Evolutionary conservation across 2,888 invertebrate species (phyloP).

Genomic region (Deilephila porcellus): DNA sequence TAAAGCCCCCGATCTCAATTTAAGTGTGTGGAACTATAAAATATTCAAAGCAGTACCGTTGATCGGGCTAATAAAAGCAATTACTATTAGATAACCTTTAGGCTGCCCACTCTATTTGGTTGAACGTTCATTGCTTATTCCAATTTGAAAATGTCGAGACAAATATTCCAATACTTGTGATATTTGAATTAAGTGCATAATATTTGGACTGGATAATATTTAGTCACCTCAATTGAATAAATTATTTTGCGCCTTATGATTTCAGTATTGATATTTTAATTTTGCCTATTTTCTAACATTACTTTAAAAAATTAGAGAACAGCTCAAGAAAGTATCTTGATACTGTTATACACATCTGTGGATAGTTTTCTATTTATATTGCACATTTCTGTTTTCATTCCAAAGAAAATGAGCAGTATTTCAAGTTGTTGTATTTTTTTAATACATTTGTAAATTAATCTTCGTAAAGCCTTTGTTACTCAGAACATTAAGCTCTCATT

Average conservation of each 20-base stretch:
- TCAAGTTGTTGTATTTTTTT: too few species aligned
- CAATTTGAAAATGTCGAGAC: slow-evolving; percentile 36
- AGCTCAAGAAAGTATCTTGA: too few species aligned
- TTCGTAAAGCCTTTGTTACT: too few species aligned
- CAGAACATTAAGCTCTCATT: too few species aligned
- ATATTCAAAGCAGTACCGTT: slow-evolving; percentile 60
- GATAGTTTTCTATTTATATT: too few species aligned
- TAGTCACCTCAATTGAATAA: slow-evolving; percentile 1
- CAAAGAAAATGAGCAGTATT: too few species aligned
- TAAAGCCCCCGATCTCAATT: slow-evolving; percentile 51
- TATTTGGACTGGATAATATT: slow-evolving; percentile 12
- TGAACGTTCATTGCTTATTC: slow-evolving; percentile 40
- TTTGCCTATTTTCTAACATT: too few species aligned
- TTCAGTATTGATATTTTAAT: not conserved
- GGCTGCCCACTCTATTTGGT: slow-evolving; percentile 31
- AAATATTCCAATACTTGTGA: slow-evolving; percentile 5
- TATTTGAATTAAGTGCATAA: slow-evolving; percentile 9
- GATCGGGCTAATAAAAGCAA: slow-evolving; percentile 69
- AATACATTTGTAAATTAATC: too few species aligned
- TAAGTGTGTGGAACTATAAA: slow-evolving; percentile 57
- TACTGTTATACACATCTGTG: too few species aligned
- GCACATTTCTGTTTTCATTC: too few species aligned
- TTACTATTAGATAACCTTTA: slow-evolving; percentile 62
- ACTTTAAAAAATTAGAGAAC: too few species aligned
- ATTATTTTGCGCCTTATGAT: not conserved